A percentile compares a stretch with the other conserved stretches of the same genome.
Evolutionary conservation across 2,888 invertebrate species (phyloP).

Genomic region (Augochlorella aurata): DNA sequence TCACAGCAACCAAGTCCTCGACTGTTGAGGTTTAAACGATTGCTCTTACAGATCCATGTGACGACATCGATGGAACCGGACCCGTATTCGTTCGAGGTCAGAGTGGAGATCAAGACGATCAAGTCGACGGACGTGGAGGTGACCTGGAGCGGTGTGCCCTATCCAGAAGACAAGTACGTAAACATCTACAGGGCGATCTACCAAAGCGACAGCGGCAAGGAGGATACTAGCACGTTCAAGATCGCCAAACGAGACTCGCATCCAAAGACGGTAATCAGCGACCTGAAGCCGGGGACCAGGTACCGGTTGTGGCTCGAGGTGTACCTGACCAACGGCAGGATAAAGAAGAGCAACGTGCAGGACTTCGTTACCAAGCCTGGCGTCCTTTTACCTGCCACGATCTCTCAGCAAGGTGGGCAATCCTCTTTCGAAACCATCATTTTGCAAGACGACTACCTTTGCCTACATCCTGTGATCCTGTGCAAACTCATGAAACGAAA

Average conservation of each 20-base stretch:
- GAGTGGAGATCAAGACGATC: conserved; percentile 89
- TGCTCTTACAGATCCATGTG: conserved; percentile 71
- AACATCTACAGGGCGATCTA: conserved; percentile 94
- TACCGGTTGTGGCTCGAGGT: conserved; percentile 95
- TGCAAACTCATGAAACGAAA: no score
- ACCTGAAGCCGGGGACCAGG: conserved; percentile 90
- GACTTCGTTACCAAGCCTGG: conserved; percentile 93
- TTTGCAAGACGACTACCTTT: no score
- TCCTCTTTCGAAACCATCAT: neutral
- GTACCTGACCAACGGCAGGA: conserved; percentile 94
- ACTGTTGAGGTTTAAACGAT: no score
- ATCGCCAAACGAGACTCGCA: conserved; percentile 89
- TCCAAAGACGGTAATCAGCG: conserved; percentile 86
- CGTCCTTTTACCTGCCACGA: conserved; percentile 82
- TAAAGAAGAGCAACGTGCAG: conserved; percentile 94
- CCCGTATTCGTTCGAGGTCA: conserved; percentile 92
- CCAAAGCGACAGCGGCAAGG: conserved; percentile 89
- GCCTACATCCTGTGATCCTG: no score
- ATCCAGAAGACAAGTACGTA: conserved; percentile 94
- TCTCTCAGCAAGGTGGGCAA: conserved; percentile 83
- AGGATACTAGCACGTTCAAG: conserved; percentile 89
- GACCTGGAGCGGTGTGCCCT: conserved; percentile 92
- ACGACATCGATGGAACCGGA: conserved; percentile 83
- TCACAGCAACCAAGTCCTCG: no score
- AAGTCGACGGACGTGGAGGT: conserved; percentile 91